These are phyloP conservation scores for Pogonomyrmex barbatus DNA, from an alignment of 1,140 invertebrate genomes.

Conservation along the genomic window DNA sequence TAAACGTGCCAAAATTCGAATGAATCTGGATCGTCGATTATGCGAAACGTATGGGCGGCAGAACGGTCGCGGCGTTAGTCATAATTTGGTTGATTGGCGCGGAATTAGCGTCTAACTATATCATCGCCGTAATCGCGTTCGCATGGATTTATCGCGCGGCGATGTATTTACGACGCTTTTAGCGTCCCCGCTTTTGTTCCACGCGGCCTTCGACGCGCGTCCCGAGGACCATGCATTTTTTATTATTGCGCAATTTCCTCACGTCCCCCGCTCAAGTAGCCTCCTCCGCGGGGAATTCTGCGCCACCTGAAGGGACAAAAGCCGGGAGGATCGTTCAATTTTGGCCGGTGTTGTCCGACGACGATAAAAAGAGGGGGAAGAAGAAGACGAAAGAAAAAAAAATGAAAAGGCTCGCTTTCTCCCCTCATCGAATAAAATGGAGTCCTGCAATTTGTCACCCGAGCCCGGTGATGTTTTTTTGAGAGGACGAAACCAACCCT, in stretches of 20 bases:
- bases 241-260: constrained; percentile 42
- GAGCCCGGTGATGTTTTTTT: constrained; percentile 63
- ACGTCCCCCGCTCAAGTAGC: neutral
- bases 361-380: constrained; percentile 61
- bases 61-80: constrained; percentile 31
- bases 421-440: constrained; percentile 65
- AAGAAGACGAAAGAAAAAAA: constrained; percentile 12
- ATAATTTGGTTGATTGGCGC: constrained; percentile 59
- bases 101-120: constrained; percentile 58
- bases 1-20: constrained; percentile 7
- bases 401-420: constrained; percentile 37
- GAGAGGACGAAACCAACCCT: constrained; percentile 60
- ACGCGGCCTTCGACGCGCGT: neutral
- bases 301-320: constrained; percentile 22
- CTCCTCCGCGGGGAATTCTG: neutral
- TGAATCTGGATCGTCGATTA: constrained; percentile 35
- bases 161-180: constrained; percentile 67
- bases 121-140: constrained; percentile 50
- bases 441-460: constrained; percentile 69
- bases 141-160: constrained; percentile 33
- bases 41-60: neutral
- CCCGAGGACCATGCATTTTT: constrained; percentile 50
- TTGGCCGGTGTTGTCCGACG: constrained; percentile 26
- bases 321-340: constrained; percentile 47
- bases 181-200: constrained; percentile 28